phyloP scores from a whole-genome alignment of 2,113 vertebrate species.

The Xenus cinereus region DNA sequence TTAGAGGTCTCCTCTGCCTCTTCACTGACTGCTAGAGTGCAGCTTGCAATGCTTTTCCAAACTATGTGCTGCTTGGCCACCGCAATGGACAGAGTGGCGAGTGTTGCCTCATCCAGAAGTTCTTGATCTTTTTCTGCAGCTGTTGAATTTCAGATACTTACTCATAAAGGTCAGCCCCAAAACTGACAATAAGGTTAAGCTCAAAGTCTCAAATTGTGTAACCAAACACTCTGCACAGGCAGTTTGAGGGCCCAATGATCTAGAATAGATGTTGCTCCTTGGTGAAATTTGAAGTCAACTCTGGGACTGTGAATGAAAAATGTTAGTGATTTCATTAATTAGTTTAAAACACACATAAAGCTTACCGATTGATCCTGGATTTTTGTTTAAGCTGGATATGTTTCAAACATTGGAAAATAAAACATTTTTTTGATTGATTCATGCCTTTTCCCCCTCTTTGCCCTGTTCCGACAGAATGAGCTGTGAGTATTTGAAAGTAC shows the following conservation, averaged over 20 bases:
- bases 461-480: background rate
- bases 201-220: background rate
- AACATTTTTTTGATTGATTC: accelerated
- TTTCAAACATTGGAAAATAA: background rate
- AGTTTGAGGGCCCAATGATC: background rate
- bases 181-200: background rate
- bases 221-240: background rate
- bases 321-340: background rate
- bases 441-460: background rate
- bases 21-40: background rate
- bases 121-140: background rate
- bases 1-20: background rate
- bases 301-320: background rate
- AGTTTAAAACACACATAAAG: background rate
- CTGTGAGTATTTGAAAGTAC: background rate
- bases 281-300: background rate
- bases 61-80: background rate
- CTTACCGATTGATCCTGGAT: background rate
- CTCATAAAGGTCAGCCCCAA: background rate
- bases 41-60: background rate
- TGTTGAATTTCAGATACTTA: background rate
- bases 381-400: background rate
- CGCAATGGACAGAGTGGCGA: background rate
- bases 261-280: background rate
- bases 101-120: background rate